Evolutionary conservation across 2,888 invertebrate species (phyloP).

Genomic region (Phasia obesa): DNA sequence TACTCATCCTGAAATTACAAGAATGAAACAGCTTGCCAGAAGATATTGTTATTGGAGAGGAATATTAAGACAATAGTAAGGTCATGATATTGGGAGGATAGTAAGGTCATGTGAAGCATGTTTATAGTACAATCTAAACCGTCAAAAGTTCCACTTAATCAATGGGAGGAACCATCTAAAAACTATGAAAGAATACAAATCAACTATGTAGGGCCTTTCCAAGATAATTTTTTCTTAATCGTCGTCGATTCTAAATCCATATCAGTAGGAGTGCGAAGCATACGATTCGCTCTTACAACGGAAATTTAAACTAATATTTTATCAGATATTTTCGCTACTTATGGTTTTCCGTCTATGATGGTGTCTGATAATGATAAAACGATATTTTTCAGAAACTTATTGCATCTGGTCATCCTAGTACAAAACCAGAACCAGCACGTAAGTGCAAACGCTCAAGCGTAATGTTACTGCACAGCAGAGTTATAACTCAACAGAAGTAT

Average conservation of each 20-base stretch:
- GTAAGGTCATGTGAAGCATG: background rate
- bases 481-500: background rate
- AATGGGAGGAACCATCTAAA: background rate
- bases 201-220: slow-evolving; percentile 10
- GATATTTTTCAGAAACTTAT: slow-evolving; percentile 6
- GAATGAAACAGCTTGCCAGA: background rate
- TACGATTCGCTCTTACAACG: too few species aligned
- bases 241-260: slow-evolving; percentile 8
- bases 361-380: slow-evolving; percentile 6
- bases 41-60: background rate
- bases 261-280: slow-evolving; percentile 19
- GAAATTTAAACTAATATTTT: background rate
- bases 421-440: too few species aligned
- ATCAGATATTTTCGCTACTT: background rate
- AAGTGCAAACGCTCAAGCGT: too few species aligned
- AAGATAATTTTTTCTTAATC: slow-evolving; percentile 19
- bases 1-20: background rate
- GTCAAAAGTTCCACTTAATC: background rate
- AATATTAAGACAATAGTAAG: too few species aligned
- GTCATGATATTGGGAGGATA: too few species aligned
- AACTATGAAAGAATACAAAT: slow-evolving; percentile 9
- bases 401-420: background rate
- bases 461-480: background rate
- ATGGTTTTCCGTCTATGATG: slow-evolving; percentile 46
- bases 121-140: background rate